Base-by-base conservation (phyloP, 2,113 vertebrate species). In the Toxotes jaculatrix region DNA sequence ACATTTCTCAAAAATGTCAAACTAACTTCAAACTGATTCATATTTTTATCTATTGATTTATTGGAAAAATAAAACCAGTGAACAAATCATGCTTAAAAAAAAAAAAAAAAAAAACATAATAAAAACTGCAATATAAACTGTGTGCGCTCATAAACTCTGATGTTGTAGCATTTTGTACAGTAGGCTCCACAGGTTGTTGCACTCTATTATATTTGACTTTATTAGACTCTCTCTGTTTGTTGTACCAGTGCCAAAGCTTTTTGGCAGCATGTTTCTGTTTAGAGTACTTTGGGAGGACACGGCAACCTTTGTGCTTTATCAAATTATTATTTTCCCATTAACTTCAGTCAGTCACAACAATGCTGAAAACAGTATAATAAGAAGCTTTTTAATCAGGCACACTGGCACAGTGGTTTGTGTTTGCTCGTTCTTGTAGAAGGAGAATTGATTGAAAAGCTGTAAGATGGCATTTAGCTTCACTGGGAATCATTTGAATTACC, bases 391-490 rank as follows among this genome's bases (percentile, higher is more conserved):
- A 91, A 89, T 91, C 76, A 83, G 21, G 77, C 71, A 36, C 11
- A 42, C 64, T 2, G 5, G 65, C 19, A 7, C 34, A 69, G 67
- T 68, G 71, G 74, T 86, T 90, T 88, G 88, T 90, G 84, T 88
- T 88, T 87, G 89, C 75, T 84, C 72, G 23, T 78, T 77, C 76
- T 67, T 66, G 83, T 78, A 86, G 87, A 87, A 88, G 79, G 55
- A 64, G 42, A 88, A 92, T 81, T 89, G 89, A 92, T 88, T 88
- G 74, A 84, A 92, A 90, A 90, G 87, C 86, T 86, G 80, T 60
- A 51, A 74, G 78, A 65, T 88, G 88, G 67, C 76, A 87, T 91
- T 93, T 87, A 82, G 86, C 85, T 82, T 85, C 56, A 75, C 60
- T 62, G 63, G 72, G 61, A 82, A 79, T 86, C 62, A 85, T 86